Base-by-base conservation (phyloP, 2,113 vertebrate species). In the Salvator merianae region DNA sequence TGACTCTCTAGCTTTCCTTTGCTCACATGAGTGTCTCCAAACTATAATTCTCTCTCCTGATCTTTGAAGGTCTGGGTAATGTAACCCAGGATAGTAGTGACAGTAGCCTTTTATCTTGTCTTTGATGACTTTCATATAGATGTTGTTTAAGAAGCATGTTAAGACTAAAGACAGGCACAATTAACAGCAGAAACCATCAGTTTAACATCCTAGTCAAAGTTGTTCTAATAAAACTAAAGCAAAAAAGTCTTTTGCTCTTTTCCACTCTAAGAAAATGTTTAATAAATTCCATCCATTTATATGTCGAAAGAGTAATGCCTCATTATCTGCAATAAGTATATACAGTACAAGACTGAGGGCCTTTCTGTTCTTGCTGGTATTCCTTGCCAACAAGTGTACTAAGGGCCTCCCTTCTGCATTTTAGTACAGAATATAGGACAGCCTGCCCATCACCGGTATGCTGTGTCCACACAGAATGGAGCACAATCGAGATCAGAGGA, bases 41-140 rank as follows among this genome's bases (percentile, higher is more conserved):
- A 1, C 84, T 93, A 90, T 83, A 89, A 93, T 87, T 89, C 87
- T 84, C 92, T 89, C 92, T 80, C 92, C 92, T 93, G 93, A 95
- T 93, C 94, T 93, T 73, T 0, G 7, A 81, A 91, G 87, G 47
- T 28, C 87, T 77, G 7, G 20, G 83, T 85, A 81, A 92, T 36
- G 68, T 10, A 0, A 10, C 0, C 69, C 87, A 72, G 81, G 87
- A 82, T 86, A 84, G 79, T 80, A 86, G 85, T 87, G 24, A 4
- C 90, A 89, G 72, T 47, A 84, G 83, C 91, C 34, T 89, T 89
- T 87, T 2, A 1, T 34, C 81, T 85, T 50, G 88, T 68, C 94
- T 96, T 92, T 94, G 93, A 94, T 93, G 92, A 90, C 85, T 82
- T 69, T 77, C 82, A 88, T 93, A 89, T 78, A 83, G 88, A 82